Base-by-base conservation (phyloP, 92 coral and sea anemone genomes). In the Umimayanthus chanpuru region DNA sequence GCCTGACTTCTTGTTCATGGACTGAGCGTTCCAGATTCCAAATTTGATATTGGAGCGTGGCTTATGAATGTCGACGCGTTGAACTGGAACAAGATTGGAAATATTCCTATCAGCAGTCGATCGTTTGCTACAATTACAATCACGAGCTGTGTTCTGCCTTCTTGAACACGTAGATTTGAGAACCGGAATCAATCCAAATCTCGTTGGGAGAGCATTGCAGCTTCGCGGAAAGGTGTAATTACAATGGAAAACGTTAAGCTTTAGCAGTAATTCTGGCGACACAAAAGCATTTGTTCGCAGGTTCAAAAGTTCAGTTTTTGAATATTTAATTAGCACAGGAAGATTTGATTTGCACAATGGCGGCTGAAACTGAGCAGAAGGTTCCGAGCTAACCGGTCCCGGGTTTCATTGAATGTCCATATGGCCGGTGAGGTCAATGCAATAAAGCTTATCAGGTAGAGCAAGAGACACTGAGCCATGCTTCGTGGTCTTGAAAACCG, bases 401-500 rank as follows among this genome's bases (percentile, higher is more conserved):
- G 86, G 86, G 40, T 81, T 81, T 58, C 73, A 76, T 12, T 81
- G 72, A 36, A 81, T 81, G 39, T 81, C 86, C 86, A 81, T 83
- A 40, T 68, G 55, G 12, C 79, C 55, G 65, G 81, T 79, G 40
- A 86, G 77, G 55, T 90, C 85, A 6, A 25, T 78, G 90, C 92
- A 85, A 56, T n/a, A 90, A 20, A 86, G 86, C 86, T 77, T 90
- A 66, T 77, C 86, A 61, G 92, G 92, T 32, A 90, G 78, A 5
- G 89, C 87, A 15, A 86, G 86, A 79, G 77, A 80, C 86, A 49
- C 81, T 1, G 79, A 79, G 23, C 90, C 92, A 90, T 90, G 92
- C 61, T 90, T 90, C 28, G 92, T 77, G 39, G 89, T 85, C 92
- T 90, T 90, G 80, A 77, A 9, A 86, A 49, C 86, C 73, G 86